Conservation (phyloP, 2,797 vertebrate genomes). For the Merluccius polli region DNA sequence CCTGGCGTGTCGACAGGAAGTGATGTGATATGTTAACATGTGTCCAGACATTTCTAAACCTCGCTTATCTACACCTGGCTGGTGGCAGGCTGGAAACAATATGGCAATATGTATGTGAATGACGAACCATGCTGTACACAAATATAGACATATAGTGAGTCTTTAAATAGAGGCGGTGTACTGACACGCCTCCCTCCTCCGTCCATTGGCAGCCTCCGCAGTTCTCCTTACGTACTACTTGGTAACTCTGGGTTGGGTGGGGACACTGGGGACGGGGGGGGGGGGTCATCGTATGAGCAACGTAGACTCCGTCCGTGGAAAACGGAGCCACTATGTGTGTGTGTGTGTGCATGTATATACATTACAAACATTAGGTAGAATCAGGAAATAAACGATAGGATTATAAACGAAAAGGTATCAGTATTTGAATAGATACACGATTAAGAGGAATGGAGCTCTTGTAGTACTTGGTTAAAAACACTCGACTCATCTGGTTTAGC, state of each 20-base stretch:
- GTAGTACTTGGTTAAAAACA: constrained; percentile 31
- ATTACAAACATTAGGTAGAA: background rate
- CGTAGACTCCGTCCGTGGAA: too few relatives aligned
- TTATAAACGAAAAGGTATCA: too few relatives aligned
- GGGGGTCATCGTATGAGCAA: too few relatives aligned
- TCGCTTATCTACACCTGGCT: constrained; percentile 59
- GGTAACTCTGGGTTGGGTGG: too few relatives aligned
- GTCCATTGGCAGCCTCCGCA: too few relatives aligned
- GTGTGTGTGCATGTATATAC: background rate
- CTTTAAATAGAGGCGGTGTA: too few relatives aligned
- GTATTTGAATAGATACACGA: constrained; percentile 21
- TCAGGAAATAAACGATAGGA: background rate
- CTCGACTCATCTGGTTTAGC: constrained; percentile 45
- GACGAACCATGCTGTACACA: background rate
- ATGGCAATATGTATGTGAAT: constrained; percentile 43
- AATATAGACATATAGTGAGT: background rate
- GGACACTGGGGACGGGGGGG: too few relatives aligned
- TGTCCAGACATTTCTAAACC: constrained; percentile 53
- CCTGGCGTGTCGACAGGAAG: constrained; percentile 41
- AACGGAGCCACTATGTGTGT: background rate
- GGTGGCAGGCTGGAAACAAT: constrained; percentile 54
- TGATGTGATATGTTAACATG: constrained; percentile 59
- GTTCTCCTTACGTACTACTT: too few relatives aligned
- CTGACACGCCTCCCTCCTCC: too few relatives aligned
- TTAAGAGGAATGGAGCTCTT: constrained; percentile 40